Percentiles rank a stretch among this genome's conserved stretches.
Conservation (phyloP, 2,888 invertebrate species). For the Polietes domitor region DNA sequence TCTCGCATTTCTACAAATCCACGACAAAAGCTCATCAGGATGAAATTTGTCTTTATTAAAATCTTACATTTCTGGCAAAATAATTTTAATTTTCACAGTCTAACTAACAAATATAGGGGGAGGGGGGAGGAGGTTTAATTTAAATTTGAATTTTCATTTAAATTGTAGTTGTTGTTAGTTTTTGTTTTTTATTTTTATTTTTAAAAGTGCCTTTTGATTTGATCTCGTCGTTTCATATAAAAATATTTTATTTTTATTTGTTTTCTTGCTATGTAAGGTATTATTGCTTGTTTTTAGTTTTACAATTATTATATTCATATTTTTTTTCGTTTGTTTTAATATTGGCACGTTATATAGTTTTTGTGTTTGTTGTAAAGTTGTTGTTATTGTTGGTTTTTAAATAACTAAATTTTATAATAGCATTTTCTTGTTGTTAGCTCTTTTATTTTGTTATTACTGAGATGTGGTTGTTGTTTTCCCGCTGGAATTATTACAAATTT, state of each 20-base stretch:
- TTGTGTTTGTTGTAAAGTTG: neutral
- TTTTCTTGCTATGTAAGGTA: neutral
- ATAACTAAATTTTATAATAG: neutral
- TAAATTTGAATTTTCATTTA: no score
- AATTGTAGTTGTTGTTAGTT: neutral
- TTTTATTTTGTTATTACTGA: neutral
- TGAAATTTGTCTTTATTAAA: no score
- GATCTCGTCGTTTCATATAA: no score
- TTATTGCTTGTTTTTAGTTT: neutral
- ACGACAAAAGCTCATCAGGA: no score
- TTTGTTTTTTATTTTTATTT: neutral
- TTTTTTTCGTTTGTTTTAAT: neutral
- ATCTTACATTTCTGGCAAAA: no score
- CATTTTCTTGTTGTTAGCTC: neutral
- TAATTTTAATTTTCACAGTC: no score
- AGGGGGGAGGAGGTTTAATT: no score
- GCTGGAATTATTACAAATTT: neutral
- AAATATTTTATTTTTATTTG: neutral
- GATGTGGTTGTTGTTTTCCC: neutral
- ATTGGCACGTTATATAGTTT: slow-evolving; percentile 22
- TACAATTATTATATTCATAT: neutral
- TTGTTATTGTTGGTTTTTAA: slow-evolving; percentile 1
- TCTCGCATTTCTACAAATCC: no score
- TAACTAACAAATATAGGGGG: no score
- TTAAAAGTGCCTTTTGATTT: no score